Evolutionary conservation across 2,797 vertebrate genomes (phyloP), one percentile per base, ranked within the genome.

Genomic region (Oreortyx pictus): DNA sequence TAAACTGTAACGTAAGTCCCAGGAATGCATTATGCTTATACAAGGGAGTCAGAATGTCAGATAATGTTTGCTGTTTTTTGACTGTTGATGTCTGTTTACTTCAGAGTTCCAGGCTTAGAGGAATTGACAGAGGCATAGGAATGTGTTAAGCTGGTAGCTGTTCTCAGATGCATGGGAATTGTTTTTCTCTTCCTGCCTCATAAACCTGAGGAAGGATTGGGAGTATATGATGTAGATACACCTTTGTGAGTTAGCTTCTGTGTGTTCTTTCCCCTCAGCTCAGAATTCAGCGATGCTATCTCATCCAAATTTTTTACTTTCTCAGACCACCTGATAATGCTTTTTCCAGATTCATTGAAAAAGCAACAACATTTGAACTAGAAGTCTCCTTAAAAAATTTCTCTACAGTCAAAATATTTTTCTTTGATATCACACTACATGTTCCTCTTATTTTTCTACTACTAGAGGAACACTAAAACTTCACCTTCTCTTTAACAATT

Each of bases 351-450:
- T 50, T 83, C 8, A 6, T 44, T 82, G 82, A 27, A 73, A 92
- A 88, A 88, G n/a, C 60, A 79, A 39, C 75, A 71, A 79, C 56
- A 73, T 82, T 86, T 92, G 78, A 70, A 13, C 75, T 92, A 50
- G 46, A 92, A 90, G 41, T 84, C 35, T 91, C 86, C 27, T 52
- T 76, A 54, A 79, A 76, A 94, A 76, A 82, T 47, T 83, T 86
- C 35, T 86, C 57, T 1, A 2, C 7, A 5, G 22, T 57, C 94
- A 92, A 82, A 94, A 94, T 96, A 88, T 96, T 95, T 84, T 88
- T 86, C 25, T 52, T 52, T 29, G 67, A 35, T 90, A 57, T 60
- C 86, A 79, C 46, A 84, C 20, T 78, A 1, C 50, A 46, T 61
- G 47, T 95, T 95, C 82, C 54, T 68, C 49, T 73, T 93, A 16